Percentiles rank a stretch among this genome's conserved stretches.
These are phyloP conservation scores for Actinernus sp. DNA, from an alignment of 92 coral and sea anemone species.

Conservation along the genomic window DNA sequence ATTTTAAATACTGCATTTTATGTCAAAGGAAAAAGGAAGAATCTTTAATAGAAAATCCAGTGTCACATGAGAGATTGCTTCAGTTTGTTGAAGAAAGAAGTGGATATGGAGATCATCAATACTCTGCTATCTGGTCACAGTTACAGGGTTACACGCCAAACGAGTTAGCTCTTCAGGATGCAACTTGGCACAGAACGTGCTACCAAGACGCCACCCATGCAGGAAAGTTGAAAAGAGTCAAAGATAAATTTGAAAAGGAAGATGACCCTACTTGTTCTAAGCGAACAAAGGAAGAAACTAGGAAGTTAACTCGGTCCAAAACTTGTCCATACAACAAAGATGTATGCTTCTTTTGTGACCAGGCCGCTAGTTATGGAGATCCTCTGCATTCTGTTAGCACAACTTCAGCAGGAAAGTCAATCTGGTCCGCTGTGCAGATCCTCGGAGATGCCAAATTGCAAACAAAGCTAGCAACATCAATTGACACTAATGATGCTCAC, in stretches of 20 bases:
- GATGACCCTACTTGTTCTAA: conserved; percentile 5
- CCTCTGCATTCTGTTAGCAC: conserved; percentile 51
- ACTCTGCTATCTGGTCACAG: conserved; percentile 12
- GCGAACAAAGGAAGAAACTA: conserved; percentile 6
- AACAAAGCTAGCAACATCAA: conserved; percentile 36
- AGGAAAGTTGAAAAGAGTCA: conserved; percentile 49
- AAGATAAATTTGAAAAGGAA: conserved; percentile 21
- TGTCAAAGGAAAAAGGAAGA: conserved; percentile 30
- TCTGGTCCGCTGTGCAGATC: conserved; percentile 32
- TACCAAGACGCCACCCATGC: conserved; percentile 34
- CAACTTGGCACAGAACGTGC: conserved; percentile 49
- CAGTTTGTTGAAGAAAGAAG: conserved; percentile 36
- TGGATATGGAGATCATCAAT: conserved; percentile 23
- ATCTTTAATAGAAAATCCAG: conserved; percentile 27
- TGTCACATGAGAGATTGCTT: conserved; percentile 25
- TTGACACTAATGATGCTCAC: conserved; percentile 19
- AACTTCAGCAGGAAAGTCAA: conserved; percentile 43
- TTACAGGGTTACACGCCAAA: conserved; percentile 8
- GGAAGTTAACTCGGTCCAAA: conserved; percentile 32
- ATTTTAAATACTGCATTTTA: conserved; percentile 17
- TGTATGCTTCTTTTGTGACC: conserved; percentile 45
- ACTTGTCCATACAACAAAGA: conserved; percentile 34
- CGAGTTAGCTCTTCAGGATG: conserved; percentile 3
- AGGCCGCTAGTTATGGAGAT: conserved; percentile 16
- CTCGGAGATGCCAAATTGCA: conserved; percentile 33